Base-by-base conservation (phyloP, 2,888 invertebrate genomes). In the Eubasilissa splendida region DNA sequence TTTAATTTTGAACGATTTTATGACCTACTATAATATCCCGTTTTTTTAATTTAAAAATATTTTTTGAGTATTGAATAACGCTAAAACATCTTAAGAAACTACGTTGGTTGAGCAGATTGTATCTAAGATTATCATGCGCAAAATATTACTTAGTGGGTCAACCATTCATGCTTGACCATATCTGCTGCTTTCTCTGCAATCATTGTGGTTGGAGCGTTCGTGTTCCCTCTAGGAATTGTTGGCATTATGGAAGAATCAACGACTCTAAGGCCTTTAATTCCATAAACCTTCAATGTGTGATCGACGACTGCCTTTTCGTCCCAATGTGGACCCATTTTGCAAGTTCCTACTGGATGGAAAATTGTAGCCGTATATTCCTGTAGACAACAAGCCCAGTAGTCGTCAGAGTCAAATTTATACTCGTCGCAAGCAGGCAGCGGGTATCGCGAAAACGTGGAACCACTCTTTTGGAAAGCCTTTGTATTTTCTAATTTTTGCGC, bases 191-290 rank as follows among this genome's bases (percentile, higher is more conserved):
- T 95, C 86, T 97, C 96, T 0, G 93, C 96, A 77, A 96, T 96
- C 96, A 96, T 96, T 12, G 96, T 94, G 0, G 93, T 92, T 0
- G 96, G 95, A 0, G 95, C 96, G 86, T 96, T 96, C 0, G 96
- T 96, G 87, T 96, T 96, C 5, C 94, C 95, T 85, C 92, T 87
- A 0, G 92, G 89, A 83, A 93, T 91, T 42, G 87, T 86, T 0
- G 94, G 94, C 93, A 94, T 93, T 31, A 93, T 91, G 0, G 93
- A 93, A 0, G 93, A 90, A 85, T 95, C 95, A 12, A 94, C 90
- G 0, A 95, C 94, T 85, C 95, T 88, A 53, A 95, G 86, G 31
- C 90, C 90, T 56, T 89, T 87, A 5, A 95, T 89, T 0, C 94
- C 94, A 85, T 93, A 90, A 0, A 94, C 93, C 84, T 88, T 89